Base-by-base conservation (phyloP, 2,888 invertebrate species). In the Polydrusus pterygomalis region DNA sequence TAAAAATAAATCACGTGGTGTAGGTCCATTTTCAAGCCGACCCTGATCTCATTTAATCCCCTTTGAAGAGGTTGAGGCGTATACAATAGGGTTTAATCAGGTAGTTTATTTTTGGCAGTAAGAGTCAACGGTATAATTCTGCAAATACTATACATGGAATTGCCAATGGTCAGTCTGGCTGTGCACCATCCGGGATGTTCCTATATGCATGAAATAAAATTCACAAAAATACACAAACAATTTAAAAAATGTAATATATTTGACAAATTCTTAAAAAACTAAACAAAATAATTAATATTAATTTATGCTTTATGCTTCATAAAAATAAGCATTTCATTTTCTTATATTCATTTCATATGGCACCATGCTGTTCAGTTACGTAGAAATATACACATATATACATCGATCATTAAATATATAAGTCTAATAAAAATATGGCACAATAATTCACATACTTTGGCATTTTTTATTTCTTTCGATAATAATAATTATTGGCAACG, bases 281-380 rank as follows among this genome's bases (percentile, higher is more conserved):
- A 63, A 34, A 63, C 15, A 63, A 63, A 25, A n/a, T n/a, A n/a
- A 63, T 43, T 17, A 15, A 8, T 58, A 58, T 58, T 20, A 1
- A 8, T 45, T n/a, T 7, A 8, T 40, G 1, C 2, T 40, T 6
- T 40, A 40, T 25, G 25, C 25, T 34, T 34, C 34, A 34, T 34
- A 34, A 34, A 34, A 34, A 34, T 34, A 34, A 1, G 8, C 8
- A 13, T 13, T 43, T 43, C n/a, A n/a, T n/a, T 43, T 43, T n/a
- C 2, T 43, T 13, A 56, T 40, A 40, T 65, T 58, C 43, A 67
- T 65, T 45, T 34, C 2, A 58, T 60, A 73, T 73, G 73, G 73
- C 73, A 73, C 73, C 73, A 56, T 73, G 25, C 13, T n/a, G 15
- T 45, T 67, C 73, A 65, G 73, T 73, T 73, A 25, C 38, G 15